phyloP scores from a whole-genome alignment of 2,888 invertebrate genomes.

The Ophion costatus region DNA sequence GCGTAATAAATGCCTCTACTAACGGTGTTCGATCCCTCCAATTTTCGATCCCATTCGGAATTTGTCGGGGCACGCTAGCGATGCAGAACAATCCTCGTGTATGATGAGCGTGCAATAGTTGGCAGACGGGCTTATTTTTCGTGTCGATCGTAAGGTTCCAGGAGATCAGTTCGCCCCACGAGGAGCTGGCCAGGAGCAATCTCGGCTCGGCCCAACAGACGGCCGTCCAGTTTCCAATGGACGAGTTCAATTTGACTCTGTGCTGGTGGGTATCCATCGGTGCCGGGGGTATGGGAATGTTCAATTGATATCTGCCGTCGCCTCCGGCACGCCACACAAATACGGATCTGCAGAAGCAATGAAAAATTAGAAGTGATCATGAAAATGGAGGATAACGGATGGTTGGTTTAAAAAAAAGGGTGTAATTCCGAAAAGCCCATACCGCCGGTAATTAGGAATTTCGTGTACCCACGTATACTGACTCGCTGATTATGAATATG shows the following conservation, averaged over 20 bases:
- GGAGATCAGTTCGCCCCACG: constrained; percentile 86
- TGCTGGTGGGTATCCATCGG: constrained; percentile 79
- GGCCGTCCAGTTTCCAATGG: constrained; percentile 83
- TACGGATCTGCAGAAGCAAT: constrained; percentile 83
- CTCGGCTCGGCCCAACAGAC: constrained; percentile 87
- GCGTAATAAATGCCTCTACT: constrained; percentile 48
- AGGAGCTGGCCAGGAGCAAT: constrained; percentile 85
- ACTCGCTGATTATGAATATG: too few species aligned
- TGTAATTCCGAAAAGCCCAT: too few species aligned
- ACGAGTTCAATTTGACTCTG: constrained; percentile 72
- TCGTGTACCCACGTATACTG: too few species aligned
- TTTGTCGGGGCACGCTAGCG: constrained; percentile 80
- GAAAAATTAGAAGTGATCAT: not conserved
- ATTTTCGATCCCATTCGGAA: constrained; percentile 70
- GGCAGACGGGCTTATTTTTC: constrained; percentile 72
- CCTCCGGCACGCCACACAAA: constrained; percentile 88
- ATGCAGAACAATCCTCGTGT: constrained; percentile 87
- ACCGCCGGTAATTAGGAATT: too few species aligned
- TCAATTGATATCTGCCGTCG: constrained; percentile 85
- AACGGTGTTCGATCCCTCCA: constrained; percentile 69
- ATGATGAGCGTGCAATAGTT: constrained; percentile 77
- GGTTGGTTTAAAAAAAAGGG: not conserved
- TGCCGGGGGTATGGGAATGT: constrained; percentile 76
- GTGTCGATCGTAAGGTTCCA: constrained; percentile 85
- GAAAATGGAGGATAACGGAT: not conserved